A percentile compares a stretch with the other conserved stretches of the same genome.
Conservation (phyloP, 2,888 invertebrate genomes). For the Trypoxylon attenuatum region DNA sequence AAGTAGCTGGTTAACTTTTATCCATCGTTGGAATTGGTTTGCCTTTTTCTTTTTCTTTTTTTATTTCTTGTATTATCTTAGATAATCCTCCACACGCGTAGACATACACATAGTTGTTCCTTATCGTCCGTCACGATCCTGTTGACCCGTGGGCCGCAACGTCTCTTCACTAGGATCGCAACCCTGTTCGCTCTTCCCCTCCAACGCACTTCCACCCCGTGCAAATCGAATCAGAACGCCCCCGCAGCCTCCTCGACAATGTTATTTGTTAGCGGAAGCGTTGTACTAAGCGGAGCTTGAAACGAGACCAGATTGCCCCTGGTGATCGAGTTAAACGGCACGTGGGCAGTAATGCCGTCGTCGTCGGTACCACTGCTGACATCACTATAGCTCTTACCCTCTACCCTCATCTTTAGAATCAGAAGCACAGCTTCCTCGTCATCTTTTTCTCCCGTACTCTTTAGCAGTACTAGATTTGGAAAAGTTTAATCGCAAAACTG, state of each 20-base stretch:
- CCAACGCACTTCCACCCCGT: constrained; percentile 61
- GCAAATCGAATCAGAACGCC: constrained; percentile 71
- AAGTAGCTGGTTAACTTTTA: too few species aligned
- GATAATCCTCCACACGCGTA: too few species aligned
- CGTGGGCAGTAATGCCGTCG: constrained; percentile 68
- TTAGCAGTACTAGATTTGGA: too few species aligned
- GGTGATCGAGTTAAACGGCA: constrained; percentile 74
- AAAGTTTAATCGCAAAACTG: too few species aligned
- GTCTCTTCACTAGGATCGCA: not conserved
- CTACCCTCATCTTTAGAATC: constrained; percentile 1
- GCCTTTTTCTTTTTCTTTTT: too few species aligned
- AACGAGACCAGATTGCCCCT: constrained; percentile 74
- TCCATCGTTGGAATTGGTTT: too few species aligned
- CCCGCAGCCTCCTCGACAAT: constrained; percentile 70
- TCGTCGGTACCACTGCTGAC: constrained; percentile 28
- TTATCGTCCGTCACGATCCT: too few species aligned
- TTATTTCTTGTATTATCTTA: too few species aligned
- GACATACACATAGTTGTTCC: too few species aligned
- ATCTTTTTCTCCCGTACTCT: too few species aligned
- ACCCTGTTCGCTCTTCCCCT: constrained; percentile 7
- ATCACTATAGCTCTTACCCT: not conserved
- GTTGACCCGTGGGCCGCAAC: too few species aligned
- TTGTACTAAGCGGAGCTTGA: constrained; percentile 73
- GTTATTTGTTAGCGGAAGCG: constrained; percentile 74
- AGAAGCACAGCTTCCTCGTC: too few species aligned